phyloP scores from a whole-genome alignment of 2,113 vertebrate genomes.

The Semnopithecus entellus region DNA sequence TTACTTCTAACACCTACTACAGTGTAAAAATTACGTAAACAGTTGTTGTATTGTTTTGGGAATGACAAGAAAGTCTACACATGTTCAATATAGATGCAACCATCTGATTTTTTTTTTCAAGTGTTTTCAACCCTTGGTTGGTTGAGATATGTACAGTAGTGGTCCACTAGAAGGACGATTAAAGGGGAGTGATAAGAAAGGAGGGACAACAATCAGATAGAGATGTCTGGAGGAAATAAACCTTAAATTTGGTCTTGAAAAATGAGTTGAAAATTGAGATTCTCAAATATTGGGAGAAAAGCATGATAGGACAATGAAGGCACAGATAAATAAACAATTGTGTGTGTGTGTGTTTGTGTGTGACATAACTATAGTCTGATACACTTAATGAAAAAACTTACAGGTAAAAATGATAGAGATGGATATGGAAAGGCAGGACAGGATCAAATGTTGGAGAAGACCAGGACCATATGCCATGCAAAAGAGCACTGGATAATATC shows the following conservation, averaged over 20 bases:
- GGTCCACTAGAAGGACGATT: background rate
- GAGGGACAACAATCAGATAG: background rate
- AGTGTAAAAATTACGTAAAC: background rate
- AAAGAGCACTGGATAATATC: background rate
- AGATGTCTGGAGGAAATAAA: background rate
- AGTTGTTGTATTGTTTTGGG: background rate
- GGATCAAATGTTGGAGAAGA: too few relatives aligned
- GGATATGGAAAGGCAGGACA: background rate
- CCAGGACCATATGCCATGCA: fast-evolving
- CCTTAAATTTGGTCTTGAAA: background rate
- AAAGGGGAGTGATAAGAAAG: background rate
- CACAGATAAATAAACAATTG: background rate
- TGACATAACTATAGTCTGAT: background rate
- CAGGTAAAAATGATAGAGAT: background rate
- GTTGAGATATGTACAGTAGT: background rate
- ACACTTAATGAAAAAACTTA: background rate
- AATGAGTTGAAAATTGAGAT: background rate
- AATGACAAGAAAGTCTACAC: background rate
- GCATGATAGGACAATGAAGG: background rate
- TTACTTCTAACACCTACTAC: background rate
- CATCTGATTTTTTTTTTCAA: background rate
- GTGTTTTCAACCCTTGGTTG: background rate
- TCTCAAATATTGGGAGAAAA: background rate
- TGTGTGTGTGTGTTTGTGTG: background rate
- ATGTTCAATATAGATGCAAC: background rate